Percentiles rank a stretch among this genome's conserved stretches.
phyloP scores from a whole-genome alignment of 2,797 vertebrate genomes.

The Melanotaenia pygmaea region DNA sequence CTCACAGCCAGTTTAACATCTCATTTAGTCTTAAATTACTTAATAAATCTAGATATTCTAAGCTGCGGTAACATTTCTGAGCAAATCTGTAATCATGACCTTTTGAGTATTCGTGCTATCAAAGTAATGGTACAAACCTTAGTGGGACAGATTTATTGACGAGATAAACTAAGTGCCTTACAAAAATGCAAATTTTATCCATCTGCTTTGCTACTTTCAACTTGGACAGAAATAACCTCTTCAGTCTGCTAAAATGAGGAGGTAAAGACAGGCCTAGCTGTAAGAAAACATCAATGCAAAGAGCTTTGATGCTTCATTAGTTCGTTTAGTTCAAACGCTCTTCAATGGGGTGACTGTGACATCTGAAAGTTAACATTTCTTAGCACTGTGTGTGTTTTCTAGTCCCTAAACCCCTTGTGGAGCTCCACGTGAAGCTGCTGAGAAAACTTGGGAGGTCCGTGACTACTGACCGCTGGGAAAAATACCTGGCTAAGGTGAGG shows the following conservation, averaged over 20 bases:
- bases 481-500: constrained; percentile 94
- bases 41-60: not conserved
- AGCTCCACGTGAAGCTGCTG: constrained; percentile 97
- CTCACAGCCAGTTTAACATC: not conserved
- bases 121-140: not conserved
- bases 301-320: not conserved
- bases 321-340: not conserved
- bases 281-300: not conserved
- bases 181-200: not conserved
- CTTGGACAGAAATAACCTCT: not conserved
- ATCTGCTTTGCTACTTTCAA: not conserved
- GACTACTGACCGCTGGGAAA: constrained; percentile 96
- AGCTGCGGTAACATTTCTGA: not conserved
- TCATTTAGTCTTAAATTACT: not conserved
- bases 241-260: not conserved
- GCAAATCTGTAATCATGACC: not conserved
- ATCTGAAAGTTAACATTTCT: not conserved
- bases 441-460: constrained; percentile 97
- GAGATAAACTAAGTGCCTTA: not conserved
- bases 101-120: not conserved
- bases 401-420: constrained; percentile 95
- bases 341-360: not conserved
- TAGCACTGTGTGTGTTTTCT: constrained; percentile 35
- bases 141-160: too few species aligned
- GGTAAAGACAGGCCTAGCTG: too few species aligned